phyloP scores from a whole-genome alignment of 2,113 vertebrate genomes.

The Collichthys lucidus region DNA sequence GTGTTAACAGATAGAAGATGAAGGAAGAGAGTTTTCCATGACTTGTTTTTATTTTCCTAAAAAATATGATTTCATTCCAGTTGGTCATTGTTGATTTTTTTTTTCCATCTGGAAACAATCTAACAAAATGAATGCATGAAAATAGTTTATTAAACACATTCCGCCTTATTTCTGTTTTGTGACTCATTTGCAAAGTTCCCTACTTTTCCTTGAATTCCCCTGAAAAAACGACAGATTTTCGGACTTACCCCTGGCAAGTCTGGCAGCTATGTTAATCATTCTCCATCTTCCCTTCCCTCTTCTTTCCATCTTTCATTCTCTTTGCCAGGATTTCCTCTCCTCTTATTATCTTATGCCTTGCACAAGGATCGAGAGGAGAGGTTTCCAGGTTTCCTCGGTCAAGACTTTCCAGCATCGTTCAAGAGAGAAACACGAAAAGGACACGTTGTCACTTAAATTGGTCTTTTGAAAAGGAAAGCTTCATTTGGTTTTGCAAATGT shows the following conservation, averaged over 20 bases:
- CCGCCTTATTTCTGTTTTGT: slow-evolving; percentile 39
- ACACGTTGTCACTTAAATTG: not conserved
- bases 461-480: not conserved
- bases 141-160: slow-evolving; percentile 39
- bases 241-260: not conserved
- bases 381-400: not conserved
- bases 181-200: slow-evolving; percentile 58
- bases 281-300: not conserved
- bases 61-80: slow-evolving; percentile 35
- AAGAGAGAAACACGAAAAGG: not conserved
- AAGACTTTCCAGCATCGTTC: not conserved
- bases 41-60: slow-evolving; percentile 18
- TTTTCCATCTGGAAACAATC: slow-evolving; percentile 39
- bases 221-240: not conserved
- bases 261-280: not conserved
- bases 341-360: not conserved
- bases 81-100: slow-evolving; percentile 22
- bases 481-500: not conserved
- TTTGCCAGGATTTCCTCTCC: not conserved
- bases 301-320: not conserved
- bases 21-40: slow-evolving; percentile 32
- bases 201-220: slow-evolving; percentile 27
- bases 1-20: slow-evolving; percentile 24
- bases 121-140: slow-evolving; percentile 17
- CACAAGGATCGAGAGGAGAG: not conserved